Evolutionary conservation across 2,113 vertebrate genomes (phyloP).

Genomic region (Neodon shergylaensis): DNA sequence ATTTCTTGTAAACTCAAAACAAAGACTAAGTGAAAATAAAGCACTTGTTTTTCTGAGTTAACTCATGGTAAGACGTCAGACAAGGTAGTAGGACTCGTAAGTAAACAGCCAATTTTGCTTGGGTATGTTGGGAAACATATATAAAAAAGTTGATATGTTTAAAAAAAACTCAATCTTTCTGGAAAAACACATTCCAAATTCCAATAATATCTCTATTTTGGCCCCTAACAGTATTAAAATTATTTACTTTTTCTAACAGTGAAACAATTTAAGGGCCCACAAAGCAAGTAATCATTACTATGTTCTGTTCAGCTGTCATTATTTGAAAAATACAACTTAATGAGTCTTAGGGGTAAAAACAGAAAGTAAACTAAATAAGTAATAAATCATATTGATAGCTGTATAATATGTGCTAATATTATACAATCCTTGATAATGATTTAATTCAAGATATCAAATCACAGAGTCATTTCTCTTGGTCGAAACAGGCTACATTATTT

Average conservation of each 20-base stretch:
- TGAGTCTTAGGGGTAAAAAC: neutral
- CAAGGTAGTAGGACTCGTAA: neutral
- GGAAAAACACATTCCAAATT: neutral
- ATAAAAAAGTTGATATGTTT: neutral
- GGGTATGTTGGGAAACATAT: neutral
- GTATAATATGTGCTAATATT: constrained; percentile 8
- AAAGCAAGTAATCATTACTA: neutral
- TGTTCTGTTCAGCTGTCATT: neutral
- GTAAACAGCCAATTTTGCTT: neutral
- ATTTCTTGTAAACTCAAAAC: constrained; percentile 20
- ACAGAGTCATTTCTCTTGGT: neutral
- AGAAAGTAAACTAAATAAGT: neutral
- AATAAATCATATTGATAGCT: neutral
- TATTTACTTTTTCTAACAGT: constrained; percentile 21
- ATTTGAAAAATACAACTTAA: constrained; percentile 1
- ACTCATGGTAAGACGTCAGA: neutral
- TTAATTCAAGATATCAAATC: neutral
- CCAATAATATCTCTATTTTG: neutral
- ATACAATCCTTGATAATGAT: neutral
- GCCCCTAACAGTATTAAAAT: neutral
- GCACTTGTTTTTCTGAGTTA: neutral
- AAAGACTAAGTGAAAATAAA: constrained; percentile 17
- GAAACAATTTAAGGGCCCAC: neutral
- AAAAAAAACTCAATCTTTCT: neutral
- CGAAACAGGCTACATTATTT: neutral